Evolutionary conservation across 2,888 invertebrate species (phyloP).

Genomic region (Eucera pruinosa): DNA sequence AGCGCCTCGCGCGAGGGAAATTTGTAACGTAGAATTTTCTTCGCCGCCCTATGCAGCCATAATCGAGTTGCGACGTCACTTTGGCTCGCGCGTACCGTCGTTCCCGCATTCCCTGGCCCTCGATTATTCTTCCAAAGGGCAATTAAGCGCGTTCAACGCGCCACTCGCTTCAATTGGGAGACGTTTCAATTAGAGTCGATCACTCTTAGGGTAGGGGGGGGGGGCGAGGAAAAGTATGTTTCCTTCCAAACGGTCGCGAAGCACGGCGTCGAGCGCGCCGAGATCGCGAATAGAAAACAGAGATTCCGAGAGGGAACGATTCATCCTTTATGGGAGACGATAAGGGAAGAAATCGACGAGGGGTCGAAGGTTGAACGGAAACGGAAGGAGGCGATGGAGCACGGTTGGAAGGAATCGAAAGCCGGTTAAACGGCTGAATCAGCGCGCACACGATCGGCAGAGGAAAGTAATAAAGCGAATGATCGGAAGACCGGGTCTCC

Average conservation of each 20-base stretch:
- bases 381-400: background rate
- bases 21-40: background rate
- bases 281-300: background rate
- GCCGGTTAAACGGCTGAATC: constrained; percentile 10
- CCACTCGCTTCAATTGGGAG: background rate
- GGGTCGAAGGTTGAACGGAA: constrained; percentile 16
- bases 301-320: background rate
- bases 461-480: constrained; percentile 6
- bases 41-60: background rate
- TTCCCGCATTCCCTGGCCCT: background rate
- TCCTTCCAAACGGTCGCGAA: no score
- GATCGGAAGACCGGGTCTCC: background rate
- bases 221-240: no score
- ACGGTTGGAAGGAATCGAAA: background rate
- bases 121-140: constrained; percentile 14
- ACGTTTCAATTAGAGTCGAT: background rate
- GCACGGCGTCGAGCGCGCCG: background rate
- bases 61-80: constrained; percentile 5
- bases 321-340: background rate
- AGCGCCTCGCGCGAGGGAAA: background rate
- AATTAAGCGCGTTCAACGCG: constrained; percentile 18
- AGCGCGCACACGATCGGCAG: constrained; percentile 15
- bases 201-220: no score
- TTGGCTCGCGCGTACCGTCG: no score
- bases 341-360: constrained; percentile 23